Base-by-base conservation (phyloP, 2,888 invertebrate genomes). In the Brachylomia viminalis region DNA sequence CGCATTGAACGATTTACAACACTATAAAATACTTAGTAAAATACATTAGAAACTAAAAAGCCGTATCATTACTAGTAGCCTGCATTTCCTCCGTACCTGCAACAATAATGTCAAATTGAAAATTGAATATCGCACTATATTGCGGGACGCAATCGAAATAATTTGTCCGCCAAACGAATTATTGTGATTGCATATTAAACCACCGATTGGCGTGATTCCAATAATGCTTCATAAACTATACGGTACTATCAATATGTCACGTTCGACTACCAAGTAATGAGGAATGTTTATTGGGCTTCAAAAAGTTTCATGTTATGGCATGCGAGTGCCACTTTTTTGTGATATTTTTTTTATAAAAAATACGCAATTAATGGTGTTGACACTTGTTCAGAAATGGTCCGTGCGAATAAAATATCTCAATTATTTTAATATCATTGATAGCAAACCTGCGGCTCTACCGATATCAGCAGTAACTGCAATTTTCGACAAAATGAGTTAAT, bases 151-250 rank as follows among this genome's bases (percentile, higher is more conserved):
- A 85, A 82, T 84, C 83, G 82, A 83, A 84, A 86, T 88, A 86
- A 89, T 88, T 86, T 76, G 67, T 74, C 75, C 59, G 77, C 68
- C 84, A 87, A 88, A 89, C 87, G 82, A 88, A 91, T 91, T 89
- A 90, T 83, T 86, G 83, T 89, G 90, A 91, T 91, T 91, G 90
- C 90, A 86, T 90, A 91, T 89, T 89, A 88, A 89, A 85, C 85
- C 86, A 84, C 79, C 84, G 84, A 87, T 86, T 89, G 91, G 90
- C 88, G 85, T 79, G 74, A 82, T 77, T 87, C 87, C 89, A 89
- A 85, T 88, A 88, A 90, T 88, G 90, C 75, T 80, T 86, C 91
- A 91, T 91, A 89, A 89, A 87, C 85, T 87, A 80, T 84, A 82
- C 82, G 72, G 80, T 78, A 79, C 85, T 79, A 89, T 87, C 87